Conservation (phyloP, 2,113 vertebrate species). For the Gymnobelideus leadbeateri region DNA sequence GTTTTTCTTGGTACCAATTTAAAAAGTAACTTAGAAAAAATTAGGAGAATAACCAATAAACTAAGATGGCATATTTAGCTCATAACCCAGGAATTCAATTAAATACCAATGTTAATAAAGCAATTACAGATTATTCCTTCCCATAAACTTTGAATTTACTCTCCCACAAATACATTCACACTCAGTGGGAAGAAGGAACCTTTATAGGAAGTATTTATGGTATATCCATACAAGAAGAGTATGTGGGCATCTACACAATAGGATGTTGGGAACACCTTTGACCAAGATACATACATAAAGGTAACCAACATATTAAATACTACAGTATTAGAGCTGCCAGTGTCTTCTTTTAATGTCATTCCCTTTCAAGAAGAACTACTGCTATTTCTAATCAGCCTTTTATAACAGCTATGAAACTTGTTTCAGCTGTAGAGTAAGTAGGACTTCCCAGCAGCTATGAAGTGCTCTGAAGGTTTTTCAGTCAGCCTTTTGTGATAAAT, state of each 20-base stretch:
- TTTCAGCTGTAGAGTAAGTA: too few species aligned
- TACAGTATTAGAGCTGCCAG: neutral
- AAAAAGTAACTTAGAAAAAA: neutral
- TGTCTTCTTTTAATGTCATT: neutral
- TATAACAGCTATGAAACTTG: neutral
- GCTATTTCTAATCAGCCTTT: neutral
- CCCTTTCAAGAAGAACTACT: neutral
- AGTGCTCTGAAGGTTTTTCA: too few species aligned
- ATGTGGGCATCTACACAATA: neutral
- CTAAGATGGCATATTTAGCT: neutral
- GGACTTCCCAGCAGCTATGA: too few species aligned
- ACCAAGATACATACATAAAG: neutral
- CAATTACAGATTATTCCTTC: neutral
- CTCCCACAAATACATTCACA: neutral
- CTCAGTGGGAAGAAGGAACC: neutral
- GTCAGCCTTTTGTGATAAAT: neutral
- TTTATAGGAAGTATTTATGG: neutral
- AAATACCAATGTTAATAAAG: neutral
- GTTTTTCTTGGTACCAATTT: neutral
- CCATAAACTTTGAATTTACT: neutral
- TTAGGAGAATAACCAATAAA: neutral
- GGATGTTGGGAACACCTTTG: neutral
- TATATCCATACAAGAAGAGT: neutral
- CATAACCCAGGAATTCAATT: neutral
- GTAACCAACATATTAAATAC: neutral